Conservation (phyloP, 2,113 vertebrate genomes). For the Stigmatopora argus region DNA sequence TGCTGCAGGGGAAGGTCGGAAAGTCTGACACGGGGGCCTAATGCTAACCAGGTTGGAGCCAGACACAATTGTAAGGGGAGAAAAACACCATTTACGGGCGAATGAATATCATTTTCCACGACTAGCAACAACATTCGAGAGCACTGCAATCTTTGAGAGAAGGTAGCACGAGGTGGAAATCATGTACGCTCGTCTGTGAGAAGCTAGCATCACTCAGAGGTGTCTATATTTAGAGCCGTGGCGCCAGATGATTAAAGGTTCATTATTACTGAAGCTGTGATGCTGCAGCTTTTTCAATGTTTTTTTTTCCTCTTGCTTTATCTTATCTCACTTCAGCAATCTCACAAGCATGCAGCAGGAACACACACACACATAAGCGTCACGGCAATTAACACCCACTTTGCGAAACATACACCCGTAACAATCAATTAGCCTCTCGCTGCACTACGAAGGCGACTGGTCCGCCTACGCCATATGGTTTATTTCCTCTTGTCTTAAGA, state of each 20-base stretch:
- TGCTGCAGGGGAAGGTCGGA: slow-evolving; percentile 42
- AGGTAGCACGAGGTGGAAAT: not conserved
- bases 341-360: slow-evolving; percentile 12
- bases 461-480: slow-evolving; percentile 7
- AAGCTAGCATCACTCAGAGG: slow-evolving; percentile 44
- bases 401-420: slow-evolving; percentile 41
- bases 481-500: slow-evolving; percentile 12
- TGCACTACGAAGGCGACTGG: slow-evolving; percentile 22
- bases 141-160: not conserved
- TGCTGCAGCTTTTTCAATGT: slow-evolving; percentile 44
- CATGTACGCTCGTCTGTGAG: slow-evolving; percentile 12
- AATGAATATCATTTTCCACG: not conserved
- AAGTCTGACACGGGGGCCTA: slow-evolving; percentile 31
- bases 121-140: not conserved
- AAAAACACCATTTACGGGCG: not conserved
- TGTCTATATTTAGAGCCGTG: slow-evolving; percentile 65
- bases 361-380: slow-evolving; percentile 24
- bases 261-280: slow-evolving; percentile 64
- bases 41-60: slow-evolving; percentile 8
- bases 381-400: slow-evolving; percentile 43
- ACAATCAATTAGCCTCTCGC: slow-evolving; percentile 29
- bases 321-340: slow-evolving; percentile 55
- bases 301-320: slow-evolving; percentile 49
- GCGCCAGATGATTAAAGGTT: slow-evolving; percentile 38
- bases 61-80: not conserved